Evolutionary conservation across 1,140 invertebrate genomes (phyloP).

Genomic region (Stegodyphus dumicola): DNA sequence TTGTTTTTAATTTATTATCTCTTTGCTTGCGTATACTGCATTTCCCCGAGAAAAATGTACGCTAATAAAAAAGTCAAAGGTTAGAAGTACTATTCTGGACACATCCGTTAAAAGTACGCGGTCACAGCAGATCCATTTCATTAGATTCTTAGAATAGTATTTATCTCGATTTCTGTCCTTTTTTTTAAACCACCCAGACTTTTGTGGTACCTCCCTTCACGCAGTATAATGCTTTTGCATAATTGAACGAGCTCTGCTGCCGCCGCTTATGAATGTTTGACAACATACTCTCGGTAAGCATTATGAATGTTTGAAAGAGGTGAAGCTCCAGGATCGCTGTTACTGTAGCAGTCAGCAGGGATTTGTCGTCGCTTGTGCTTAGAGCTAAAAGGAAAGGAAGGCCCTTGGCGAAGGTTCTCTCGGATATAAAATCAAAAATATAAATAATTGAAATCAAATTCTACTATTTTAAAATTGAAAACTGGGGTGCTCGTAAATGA

Average conservation of each 20-base stretch:
- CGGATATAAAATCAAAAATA: too few species aligned
- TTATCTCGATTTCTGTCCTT: not conserved
- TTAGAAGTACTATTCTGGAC: not conserved
- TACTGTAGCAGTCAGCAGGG: not conserved
- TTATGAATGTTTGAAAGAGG: conserved; percentile 45
- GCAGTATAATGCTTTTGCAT: conserved; percentile 40
- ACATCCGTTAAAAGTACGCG: not conserved
- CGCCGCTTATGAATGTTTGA: conserved; percentile 47
- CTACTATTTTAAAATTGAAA: too few species aligned
- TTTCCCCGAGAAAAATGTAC: not conserved
- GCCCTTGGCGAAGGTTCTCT: too few species aligned
- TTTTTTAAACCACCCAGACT: not conserved
- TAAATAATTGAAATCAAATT: too few species aligned
- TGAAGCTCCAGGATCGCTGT: not conserved
- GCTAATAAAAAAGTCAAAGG: not conserved
- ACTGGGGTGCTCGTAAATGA: too few species aligned
- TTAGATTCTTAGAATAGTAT: conserved; percentile 28
- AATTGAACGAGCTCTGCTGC: conserved; percentile 31
- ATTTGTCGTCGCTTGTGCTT: not conserved
- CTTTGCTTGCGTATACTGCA: too few species aligned
- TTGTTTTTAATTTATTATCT: too few species aligned
- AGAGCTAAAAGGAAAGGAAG: not conserved
- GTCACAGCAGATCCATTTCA: conserved; percentile 43
- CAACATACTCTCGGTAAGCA: conserved; percentile 31
- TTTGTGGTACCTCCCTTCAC: conserved; percentile 22